A percentile compares a stretch with the other conserved stretches of the same genome.
phyloP scores from a whole-genome alignment of 2,113 vertebrate species.

The Xyliphius kryptos region DNA sequence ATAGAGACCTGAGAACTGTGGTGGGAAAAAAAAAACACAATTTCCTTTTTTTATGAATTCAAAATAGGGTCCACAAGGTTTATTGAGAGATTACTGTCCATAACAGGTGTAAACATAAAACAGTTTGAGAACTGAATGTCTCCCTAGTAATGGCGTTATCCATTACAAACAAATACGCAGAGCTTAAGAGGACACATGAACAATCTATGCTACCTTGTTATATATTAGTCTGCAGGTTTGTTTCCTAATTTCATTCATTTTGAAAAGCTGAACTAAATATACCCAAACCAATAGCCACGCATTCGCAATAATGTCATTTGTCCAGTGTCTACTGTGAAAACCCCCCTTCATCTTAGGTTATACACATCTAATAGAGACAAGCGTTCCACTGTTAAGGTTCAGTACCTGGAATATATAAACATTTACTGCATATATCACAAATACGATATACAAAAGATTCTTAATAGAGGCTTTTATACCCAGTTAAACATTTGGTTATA shows the following conservation, averaged over 20 bases:
- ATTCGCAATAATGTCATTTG: too few relatives aligned
- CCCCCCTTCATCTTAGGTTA: too few relatives aligned
- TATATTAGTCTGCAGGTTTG: conserved; percentile 37
- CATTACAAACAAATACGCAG: too few relatives aligned
- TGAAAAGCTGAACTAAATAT: too few relatives aligned
- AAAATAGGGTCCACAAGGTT: conserved; percentile 43
- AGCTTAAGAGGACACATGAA: too few relatives aligned
- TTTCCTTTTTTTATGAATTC: conserved; percentile 10
- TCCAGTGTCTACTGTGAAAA: too few relatives aligned
- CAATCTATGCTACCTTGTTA: too few relatives aligned
- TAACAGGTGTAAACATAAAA: conserved; percentile 63
- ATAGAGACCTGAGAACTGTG: neutral
- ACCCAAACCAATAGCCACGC: too few relatives aligned
- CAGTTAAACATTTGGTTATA: conserved; percentile 40
- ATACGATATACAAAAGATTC: conserved; percentile 24
- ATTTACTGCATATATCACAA: conserved; percentile 35
- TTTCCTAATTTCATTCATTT: too few relatives aligned
- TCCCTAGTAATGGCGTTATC: conserved; percentile 8
- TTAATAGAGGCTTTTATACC: conserved; percentile 17
- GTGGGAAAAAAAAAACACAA: conserved; percentile 36
- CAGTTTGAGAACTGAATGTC: conserved; percentile 37
- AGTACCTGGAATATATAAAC: conserved; percentile 23
- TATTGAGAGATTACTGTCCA: conserved; percentile 56
- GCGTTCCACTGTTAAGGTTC: too few relatives aligned
- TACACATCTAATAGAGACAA: too few relatives aligned